These are phyloP conservation scores for Drosophila saltans DNA, from an alignment of 1,140 invertebrate genomes.

Conservation along the genomic window DNA sequence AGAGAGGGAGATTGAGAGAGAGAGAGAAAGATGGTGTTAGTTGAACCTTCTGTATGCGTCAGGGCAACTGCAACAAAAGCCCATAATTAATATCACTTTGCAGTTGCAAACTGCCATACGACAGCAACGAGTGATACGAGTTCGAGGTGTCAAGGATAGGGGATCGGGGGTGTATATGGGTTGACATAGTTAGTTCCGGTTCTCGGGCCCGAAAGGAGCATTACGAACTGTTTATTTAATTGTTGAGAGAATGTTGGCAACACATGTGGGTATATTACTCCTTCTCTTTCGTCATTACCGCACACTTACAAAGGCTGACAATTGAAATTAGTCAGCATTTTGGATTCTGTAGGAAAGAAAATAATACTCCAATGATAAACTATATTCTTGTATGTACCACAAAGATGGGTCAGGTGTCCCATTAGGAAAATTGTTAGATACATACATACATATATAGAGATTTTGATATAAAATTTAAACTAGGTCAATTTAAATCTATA, in stretches of 20 bases:
- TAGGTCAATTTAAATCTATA: too few relatives aligned
- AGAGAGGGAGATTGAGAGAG: not conserved
- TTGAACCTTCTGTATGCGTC: conserved; percentile 16
- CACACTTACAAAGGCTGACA: not conserved
- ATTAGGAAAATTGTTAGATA: too few relatives aligned
- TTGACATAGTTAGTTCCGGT: conserved; percentile 6
- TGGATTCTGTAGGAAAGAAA: not conserved
- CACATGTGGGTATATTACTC: not conserved
- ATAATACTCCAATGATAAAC: not conserved
- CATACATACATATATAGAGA: too few relatives aligned
- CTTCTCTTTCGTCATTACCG: not conserved
- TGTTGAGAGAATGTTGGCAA: conserved; percentile 25
- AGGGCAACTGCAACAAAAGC: conserved; percentile 52
- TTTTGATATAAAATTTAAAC: too few relatives aligned
- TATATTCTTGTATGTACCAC: not conserved
- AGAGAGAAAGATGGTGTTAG: not conserved
- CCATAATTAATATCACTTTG: conserved; percentile 70
- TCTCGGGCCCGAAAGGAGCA: conserved; percentile 7
- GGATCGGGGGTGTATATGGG: conserved; percentile 4
- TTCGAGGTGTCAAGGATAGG: not conserved
- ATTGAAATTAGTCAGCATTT: conserved; percentile 35
- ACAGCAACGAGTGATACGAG: conserved; percentile 21
- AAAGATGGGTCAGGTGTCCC: too few relatives aligned
- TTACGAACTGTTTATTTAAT: conserved; percentile 51
- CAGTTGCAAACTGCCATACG: conserved; percentile 51